phyloP scores from a whole-genome alignment of 2,888 invertebrate species.

The Portevinia maculata region DNA sequence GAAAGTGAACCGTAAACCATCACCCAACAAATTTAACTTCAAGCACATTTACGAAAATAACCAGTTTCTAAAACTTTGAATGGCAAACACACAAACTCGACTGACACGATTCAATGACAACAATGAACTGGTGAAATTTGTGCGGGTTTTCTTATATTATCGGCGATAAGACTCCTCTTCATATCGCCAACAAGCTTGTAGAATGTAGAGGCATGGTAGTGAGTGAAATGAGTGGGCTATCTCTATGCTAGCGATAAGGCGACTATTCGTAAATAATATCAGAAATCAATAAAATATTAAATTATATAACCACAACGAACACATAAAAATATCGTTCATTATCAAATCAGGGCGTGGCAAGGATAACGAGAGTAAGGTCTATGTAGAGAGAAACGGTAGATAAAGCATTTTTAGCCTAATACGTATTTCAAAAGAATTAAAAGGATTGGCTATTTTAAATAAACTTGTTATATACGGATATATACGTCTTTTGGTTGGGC shows the following conservation, averaged over 20 bases:
- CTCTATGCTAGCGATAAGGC: conserved; percentile 8
- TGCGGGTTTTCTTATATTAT: conserved; percentile 13
- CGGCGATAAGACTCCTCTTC: conserved; percentile 29
- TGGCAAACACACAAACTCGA: background rate
- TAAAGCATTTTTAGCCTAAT: too few relatives aligned
- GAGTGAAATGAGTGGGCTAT: too few relatives aligned
- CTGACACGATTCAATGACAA: conserved; percentile 33
- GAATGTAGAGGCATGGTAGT: background rate
- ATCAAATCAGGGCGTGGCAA: too few relatives aligned
- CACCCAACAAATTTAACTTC: background rate
- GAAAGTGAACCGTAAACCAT: conserved; percentile 76
- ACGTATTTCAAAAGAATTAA: too few relatives aligned
- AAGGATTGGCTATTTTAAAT: too few relatives aligned
- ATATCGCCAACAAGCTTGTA: background rate
- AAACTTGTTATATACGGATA: too few relatives aligned
- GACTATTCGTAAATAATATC: background rate
- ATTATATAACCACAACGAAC: too few relatives aligned
- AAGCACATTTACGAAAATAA: background rate
- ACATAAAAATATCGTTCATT: too few relatives aligned
- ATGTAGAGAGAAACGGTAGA: too few relatives aligned
- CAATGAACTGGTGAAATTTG: conserved; percentile 35
- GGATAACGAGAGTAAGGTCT: too few relatives aligned
- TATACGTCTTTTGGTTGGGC: too few relatives aligned
- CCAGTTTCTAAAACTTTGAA: background rate
- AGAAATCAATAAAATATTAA: conserved; percentile 15